A percentile compares a stretch with the other conserved stretches of the same genome.
phyloP scores from a whole-genome alignment of 2,797 vertebrate genomes.

The Leucoraja ocellata region DNA sequence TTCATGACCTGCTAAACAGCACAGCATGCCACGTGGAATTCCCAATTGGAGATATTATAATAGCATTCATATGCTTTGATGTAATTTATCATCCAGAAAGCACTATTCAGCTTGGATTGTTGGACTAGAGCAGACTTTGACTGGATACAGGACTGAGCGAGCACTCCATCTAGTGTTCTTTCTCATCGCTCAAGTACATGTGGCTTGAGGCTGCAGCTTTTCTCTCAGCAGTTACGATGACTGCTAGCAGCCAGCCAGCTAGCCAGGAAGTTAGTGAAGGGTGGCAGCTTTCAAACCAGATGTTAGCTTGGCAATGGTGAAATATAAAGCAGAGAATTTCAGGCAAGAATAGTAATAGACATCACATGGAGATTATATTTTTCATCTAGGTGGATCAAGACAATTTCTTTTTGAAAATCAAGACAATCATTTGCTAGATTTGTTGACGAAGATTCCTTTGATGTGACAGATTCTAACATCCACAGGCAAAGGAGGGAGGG shows the following conservation, averaged over 20 bases:
- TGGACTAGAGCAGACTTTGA: neutral
- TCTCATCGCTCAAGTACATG: neutral
- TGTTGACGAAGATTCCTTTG: neutral
- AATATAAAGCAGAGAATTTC: slow-evolving; percentile 14
- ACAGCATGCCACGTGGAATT: slow-evolving; percentile 26
- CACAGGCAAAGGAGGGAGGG: neutral
- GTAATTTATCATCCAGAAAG: neutral
- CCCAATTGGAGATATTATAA: neutral
- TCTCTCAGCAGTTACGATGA: neutral
- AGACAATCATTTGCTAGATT: neutral
- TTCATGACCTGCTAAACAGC: too few relatives aligned
- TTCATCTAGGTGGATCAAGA: slow-evolving; percentile 4
- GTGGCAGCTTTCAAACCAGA: slow-evolving; percentile 29
- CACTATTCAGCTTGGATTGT: neutral
- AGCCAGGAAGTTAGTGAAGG: slow-evolving; percentile 2
- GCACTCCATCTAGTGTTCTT: neutral
- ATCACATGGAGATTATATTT: neutral
- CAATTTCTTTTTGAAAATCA: too few relatives aligned
- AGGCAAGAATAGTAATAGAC: slow-evolving; percentile 1
- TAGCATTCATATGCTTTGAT: slow-evolving; percentile 12
- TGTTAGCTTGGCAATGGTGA: neutral
- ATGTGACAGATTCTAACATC: neutral
- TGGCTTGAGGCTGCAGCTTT: neutral
- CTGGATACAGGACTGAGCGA: neutral
- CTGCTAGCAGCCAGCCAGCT: neutral